Evolutionary conservation across 2,113 vertebrate species (phyloP), one percentile per base, ranked within the genome.

Genomic region (Chascanopsetta lugubris): DNA sequence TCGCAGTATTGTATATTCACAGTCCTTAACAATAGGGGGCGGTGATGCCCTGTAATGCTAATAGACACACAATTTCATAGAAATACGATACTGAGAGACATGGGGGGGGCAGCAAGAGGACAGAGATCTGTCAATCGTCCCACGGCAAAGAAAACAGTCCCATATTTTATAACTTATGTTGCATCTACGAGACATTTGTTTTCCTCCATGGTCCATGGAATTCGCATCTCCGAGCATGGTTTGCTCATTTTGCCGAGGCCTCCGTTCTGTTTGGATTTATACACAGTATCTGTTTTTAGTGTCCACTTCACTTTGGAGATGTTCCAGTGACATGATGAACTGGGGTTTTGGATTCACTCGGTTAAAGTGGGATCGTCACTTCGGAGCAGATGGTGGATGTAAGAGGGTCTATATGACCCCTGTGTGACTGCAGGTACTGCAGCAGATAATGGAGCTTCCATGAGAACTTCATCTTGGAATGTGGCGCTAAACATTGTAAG

Each of bases 81-180:
- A n/a, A n/a, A n/a, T n/a, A n/a, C n/a, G n/a, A n/a, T n/a, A n/a
- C n/a, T 22, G 11, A 59, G 69, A 70, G 6, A 17, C 47, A 68
- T n/a, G 50, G 62, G 46, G 21, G 61, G 25, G 29, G 59, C 38
- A 1, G 38, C 10, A 1, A 4, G 36, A 15, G 36, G 36, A 38
- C 46, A n/a, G 57, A 68, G 34, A 70, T 81, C 53, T 11, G 63
- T 70, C 45, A 55, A 36, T 36, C 40, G 45, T 53, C 78, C 40
- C 63, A 67, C 60, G 20, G 61, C 60, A 63, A 20, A 45, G 17
- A 43, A n/a, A 42, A 69, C 59, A 5, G 12, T 56, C 51, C 25
- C 20, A 32, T 38, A 45, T 36, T 47, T 32, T 11, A 6, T 42
- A 15, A 38, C 10, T 30, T 1, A 8, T 36, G n/a, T 54, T 20